Evolutionary conservation across 2,113 vertebrate genomes (phyloP).

Genomic region (Alexandromys fortis): DNA sequence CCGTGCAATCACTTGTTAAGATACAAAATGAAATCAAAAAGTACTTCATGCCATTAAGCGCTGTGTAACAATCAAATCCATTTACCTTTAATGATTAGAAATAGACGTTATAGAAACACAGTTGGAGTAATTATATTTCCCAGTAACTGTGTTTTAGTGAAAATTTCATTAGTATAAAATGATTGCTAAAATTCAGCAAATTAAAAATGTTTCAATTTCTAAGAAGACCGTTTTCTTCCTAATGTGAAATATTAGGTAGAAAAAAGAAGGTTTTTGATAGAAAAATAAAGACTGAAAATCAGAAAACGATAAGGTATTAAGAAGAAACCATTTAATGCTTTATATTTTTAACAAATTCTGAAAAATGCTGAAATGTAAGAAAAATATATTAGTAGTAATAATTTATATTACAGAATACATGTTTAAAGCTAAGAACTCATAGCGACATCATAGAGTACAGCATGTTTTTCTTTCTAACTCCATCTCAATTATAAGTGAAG

Average conservation of each 20-base stretch:
- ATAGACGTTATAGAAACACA: slow-evolving; percentile 41
- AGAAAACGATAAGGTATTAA: not conserved
- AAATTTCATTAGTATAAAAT: slow-evolving; percentile 43
- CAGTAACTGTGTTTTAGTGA: slow-evolving; percentile 21
- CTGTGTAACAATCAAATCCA: not conserved
- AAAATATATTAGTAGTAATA: not conserved
- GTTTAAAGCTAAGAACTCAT: slow-evolving; percentile 1
- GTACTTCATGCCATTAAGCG: slow-evolving; percentile 11
- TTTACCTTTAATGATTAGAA: slow-evolving; percentile 57
- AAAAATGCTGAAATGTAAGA: not conserved
- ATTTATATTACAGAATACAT: not conserved
- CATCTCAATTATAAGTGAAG: not conserved
- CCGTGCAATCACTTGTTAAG: not conserved
- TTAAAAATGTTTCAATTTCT: slow-evolving; percentile 38
- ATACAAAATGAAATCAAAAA: slow-evolving; percentile 18
- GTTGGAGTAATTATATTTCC: slow-evolving; percentile 25
- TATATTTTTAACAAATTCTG: not conserved
- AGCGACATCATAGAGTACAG: not conserved
- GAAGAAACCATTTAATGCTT: not conserved
- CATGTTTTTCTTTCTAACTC: not conserved
- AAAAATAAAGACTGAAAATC: not conserved
- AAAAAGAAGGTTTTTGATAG: slow-evolving; percentile 11
- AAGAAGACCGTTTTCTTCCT: not conserved
- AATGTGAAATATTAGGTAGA: not conserved
- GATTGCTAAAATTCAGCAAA: slow-evolving; percentile 16